Conservation (phyloP, 1,140 invertebrate species). For the Drosophila nasuta region DNA sequence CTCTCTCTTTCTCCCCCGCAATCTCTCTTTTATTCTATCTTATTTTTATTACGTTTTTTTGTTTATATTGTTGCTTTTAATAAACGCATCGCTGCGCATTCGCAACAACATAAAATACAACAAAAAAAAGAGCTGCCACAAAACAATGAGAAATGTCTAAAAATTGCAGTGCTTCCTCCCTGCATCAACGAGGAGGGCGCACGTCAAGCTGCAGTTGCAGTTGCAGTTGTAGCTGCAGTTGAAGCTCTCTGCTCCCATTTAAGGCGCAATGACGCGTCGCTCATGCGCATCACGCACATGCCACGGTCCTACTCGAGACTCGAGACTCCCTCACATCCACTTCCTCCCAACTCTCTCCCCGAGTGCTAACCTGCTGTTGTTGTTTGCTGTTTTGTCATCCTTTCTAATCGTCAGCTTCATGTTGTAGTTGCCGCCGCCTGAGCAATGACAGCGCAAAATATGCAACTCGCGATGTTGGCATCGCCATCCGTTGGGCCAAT, state of each 20-base stretch:
- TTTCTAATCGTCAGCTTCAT: conserved; percentile 54
- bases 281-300: conserved; percentile 81
- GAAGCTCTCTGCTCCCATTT: conserved; percentile 68
- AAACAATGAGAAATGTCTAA: conserved; percentile 76
- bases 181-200: conserved; percentile 33
- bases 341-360: background rate
- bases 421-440: conserved; percentile 11
- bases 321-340: background rate
- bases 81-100: conserved; percentile 78
- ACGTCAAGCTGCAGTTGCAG: conserved; percentile 49
- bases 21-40: background rate
- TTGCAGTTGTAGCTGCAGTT: background rate
- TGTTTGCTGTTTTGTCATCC: conserved; percentile 48
- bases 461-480: conserved; percentile 16
- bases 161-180: conserved; percentile 60
- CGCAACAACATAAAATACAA: conserved; percentile 35
- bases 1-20: background rate
- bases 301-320: conserved; percentile 15
- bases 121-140: conserved; percentile 35
- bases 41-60: conserved; percentile 12
- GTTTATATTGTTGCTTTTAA: conserved; percentile 57
- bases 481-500: conserved; percentile 62
- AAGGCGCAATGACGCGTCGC: conserved; percentile 79
- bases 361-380: background rate
- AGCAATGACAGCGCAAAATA: conserved; percentile 50